Percentiles rank a stretch among this genome's conserved stretches.
Evolutionary conservation across 2,113 vertebrate genomes (phyloP).

Genomic region (Mystacornis crossleyi): DNA sequence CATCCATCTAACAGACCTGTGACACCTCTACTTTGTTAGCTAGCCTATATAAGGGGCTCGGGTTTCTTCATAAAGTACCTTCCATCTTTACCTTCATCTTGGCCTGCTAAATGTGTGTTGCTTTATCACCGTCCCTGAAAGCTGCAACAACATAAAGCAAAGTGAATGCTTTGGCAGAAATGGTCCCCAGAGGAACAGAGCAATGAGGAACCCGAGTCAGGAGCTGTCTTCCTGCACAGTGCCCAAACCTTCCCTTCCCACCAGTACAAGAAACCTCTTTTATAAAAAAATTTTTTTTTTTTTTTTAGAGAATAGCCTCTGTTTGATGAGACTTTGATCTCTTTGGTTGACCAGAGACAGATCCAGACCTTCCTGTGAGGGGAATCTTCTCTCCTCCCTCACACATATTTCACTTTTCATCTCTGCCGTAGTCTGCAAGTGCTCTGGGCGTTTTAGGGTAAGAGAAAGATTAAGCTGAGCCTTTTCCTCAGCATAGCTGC

Average conservation of each 20-base stretch:
- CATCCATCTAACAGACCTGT: too few species aligned
- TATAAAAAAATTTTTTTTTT: too few species aligned
- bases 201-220: not conserved
- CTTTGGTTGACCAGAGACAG: not conserved
- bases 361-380: not conserved
- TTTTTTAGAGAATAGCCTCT: not conserved
- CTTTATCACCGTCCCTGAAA: too few species aligned
- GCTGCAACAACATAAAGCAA: too few species aligned
- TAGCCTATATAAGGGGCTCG: too few species aligned
- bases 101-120: too few species aligned
- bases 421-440: not conserved
- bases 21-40: too few species aligned
- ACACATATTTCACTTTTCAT: not conserved
- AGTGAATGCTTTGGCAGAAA: rapidly evolving
- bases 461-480: not conserved
- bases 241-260: not conserved
- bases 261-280: not conserved
- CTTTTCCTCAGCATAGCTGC: not conserved
- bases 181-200: not conserved
- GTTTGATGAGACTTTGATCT: not conserved
- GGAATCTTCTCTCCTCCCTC: not conserved
- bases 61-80: too few species aligned
- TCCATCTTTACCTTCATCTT: too few species aligned
- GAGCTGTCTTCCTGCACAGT: not conserved
- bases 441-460: not conserved